Evolutionary conservation across 1,140 invertebrate genomes (phyloP).

Genomic region (Amyelois transitella): DNA sequence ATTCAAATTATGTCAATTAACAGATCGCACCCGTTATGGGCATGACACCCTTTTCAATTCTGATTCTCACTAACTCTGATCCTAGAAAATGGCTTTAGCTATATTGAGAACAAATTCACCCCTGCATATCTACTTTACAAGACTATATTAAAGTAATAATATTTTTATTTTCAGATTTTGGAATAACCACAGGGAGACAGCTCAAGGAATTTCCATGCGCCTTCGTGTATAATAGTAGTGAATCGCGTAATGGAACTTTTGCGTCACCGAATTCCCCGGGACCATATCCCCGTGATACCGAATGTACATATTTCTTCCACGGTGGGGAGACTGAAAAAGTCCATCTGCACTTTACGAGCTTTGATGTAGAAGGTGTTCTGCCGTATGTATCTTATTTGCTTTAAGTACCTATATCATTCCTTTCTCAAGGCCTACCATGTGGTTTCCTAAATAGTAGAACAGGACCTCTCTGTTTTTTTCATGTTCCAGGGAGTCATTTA

Average conservation of each 20-base stretch:
- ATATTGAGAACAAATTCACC: too few relatives aligned
- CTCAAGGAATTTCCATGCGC: slow-evolving; percentile 84
- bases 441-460: too few relatives aligned
- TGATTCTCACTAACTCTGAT: too few relatives aligned
- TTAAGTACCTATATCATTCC: background rate
- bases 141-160: background rate
- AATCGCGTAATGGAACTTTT: slow-evolving; percentile 86
- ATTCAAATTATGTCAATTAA: too few relatives aligned
- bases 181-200: slow-evolving; percentile 85
- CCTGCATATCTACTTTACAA: too few relatives aligned
- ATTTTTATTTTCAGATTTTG: slow-evolving; percentile 79
- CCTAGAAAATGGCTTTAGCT: too few relatives aligned
- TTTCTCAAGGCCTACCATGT: too few relatives aligned
- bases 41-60: too few relatives aligned
- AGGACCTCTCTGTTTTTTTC: too few relatives aligned
- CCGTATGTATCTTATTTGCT: slow-evolving; percentile 80
- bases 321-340: slow-evolving; percentile 87
- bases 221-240: slow-evolving; percentile 88
- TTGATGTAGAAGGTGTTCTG: slow-evolving; percentile 92
- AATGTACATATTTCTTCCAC: slow-evolving; percentile 96
- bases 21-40: too few relatives aligned
- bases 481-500: too few relatives aligned
- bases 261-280: slow-evolving; percentile 95
- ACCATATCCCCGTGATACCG: slow-evolving; percentile 91
- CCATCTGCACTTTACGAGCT: slow-evolving; percentile 90